Evolutionary conservation across 2,113 vertebrate genomes (phyloP).

Genomic region (Dasyornis broadbenti): DNA sequence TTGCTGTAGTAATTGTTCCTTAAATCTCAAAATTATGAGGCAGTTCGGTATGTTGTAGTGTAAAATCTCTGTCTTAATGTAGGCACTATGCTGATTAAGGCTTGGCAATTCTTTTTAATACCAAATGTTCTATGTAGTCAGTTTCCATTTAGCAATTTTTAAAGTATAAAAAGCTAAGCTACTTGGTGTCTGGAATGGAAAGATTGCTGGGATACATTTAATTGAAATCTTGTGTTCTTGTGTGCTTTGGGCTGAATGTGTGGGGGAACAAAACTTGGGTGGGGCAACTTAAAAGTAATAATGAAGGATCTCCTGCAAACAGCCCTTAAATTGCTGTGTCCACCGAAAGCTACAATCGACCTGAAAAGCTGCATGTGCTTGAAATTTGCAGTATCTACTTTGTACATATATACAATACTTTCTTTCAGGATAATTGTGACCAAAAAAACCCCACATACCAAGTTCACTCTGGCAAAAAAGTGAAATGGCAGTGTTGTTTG

Average conservation of each 20-base stretch:
- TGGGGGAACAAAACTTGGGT: constrained; percentile 2
- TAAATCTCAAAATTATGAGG: neutral
- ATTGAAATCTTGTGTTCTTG: neutral
- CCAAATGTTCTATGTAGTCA: neutral
- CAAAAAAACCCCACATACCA: accelerated
- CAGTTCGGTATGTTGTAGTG: neutral
- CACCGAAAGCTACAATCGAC: neutral
- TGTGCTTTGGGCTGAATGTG: neutral
- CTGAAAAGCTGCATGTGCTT: neutral
- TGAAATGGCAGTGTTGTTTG: neutral
- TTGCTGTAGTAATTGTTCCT: neutral
- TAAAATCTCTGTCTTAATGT: neutral
- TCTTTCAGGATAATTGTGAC: neutral
- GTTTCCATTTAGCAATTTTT: neutral
- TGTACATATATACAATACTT: neutral
- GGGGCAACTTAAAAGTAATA: neutral
- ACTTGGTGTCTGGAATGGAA: neutral
- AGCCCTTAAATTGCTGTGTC: neutral
- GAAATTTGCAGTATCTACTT: neutral
- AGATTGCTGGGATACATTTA: neutral
- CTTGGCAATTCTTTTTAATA: neutral
- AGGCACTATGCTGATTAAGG: neutral
- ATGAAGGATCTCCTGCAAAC: neutral
- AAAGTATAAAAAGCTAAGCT: neutral
- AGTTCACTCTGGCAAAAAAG: neutral